Percentiles rank a stretch among this genome's conserved stretches.
Evolutionary conservation across 1,140 invertebrate species (phyloP).

Genomic region (Pogonognathellus flavescens): DNA sequence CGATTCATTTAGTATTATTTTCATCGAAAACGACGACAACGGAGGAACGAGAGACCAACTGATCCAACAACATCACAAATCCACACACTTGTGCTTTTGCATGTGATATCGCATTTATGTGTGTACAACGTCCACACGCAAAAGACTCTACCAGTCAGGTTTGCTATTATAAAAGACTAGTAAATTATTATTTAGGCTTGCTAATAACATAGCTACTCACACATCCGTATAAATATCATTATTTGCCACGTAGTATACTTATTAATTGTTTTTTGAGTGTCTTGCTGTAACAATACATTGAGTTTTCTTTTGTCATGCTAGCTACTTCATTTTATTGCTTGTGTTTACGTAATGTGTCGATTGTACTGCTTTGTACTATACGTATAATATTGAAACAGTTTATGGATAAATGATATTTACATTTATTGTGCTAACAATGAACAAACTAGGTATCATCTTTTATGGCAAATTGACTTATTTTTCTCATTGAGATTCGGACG

Average conservation of each 20-base stretch:
- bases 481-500: conserved; percentile 59
- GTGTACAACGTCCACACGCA: neutral
- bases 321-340: neutral
- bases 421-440: conserved; percentile 21
- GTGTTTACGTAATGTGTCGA: neutral
- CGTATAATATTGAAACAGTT: neutral
- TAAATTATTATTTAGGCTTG: too few relatives aligned
- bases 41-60: conserved; percentile 1
- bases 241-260: neutral
- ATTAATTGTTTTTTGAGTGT: neutral
- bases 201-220: too few relatives aligned
- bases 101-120: neutral
- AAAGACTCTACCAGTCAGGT: too few relatives aligned
- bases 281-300: neutral
- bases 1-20: neutral
- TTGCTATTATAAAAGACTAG: too few relatives aligned
- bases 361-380: too few relatives aligned
- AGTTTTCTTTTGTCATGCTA: conserved; percentile 4
- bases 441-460: conserved; percentile 25
- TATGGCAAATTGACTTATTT: conserved; percentile 55
- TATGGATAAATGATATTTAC: neutral
- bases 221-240: too few relatives aligned
- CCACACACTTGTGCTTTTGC: conserved; percentile 47
- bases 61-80: conserved; percentile 44
- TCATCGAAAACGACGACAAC: neutral